Conservation (phyloP, 1,140 invertebrate species). For the Trachymyrmex cornetzi region DNA sequence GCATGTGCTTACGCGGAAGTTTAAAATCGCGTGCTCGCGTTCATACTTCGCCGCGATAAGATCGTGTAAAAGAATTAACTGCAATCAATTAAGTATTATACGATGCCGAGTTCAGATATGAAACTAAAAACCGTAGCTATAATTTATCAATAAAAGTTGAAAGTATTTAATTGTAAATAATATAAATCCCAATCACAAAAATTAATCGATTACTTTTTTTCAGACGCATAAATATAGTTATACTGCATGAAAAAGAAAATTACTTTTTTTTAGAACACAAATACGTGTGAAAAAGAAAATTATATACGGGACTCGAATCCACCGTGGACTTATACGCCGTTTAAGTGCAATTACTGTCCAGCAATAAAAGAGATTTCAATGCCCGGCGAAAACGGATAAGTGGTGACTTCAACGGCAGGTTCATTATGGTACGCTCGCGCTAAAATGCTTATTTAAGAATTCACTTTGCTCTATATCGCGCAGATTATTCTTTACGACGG, state of each 20-base stretch:
- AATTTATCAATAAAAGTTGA: not conserved
- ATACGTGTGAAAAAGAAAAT: not conserved
- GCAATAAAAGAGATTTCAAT: conserved; percentile 61
- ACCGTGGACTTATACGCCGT: not conserved
- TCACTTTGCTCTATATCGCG: conserved; percentile 24
- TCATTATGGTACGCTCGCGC: conserved; percentile 49
- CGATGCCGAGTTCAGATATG: not conserved
- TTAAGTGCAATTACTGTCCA: conserved; percentile 43
- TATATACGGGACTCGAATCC: not conserved
- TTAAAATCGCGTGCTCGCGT: conserved; percentile 14
- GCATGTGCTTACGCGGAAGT: conserved; percentile 18
- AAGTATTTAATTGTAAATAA: not conserved
- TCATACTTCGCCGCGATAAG: conserved; percentile 1
- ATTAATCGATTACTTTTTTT: not conserved
- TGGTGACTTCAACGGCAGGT: conserved; percentile 66
- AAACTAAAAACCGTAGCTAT: not conserved
- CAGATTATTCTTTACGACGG: conserved; percentile 23
- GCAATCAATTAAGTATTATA: conserved; percentile 19
- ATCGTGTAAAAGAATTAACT: conserved; percentile 23
- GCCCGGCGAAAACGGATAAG: conserved; percentile 51
- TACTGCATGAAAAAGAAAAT: no score
- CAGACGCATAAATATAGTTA: no score
- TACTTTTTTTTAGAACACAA: not conserved
- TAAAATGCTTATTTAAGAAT: conserved; percentile 44
- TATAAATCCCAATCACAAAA: not conserved